Base-by-base conservation (phyloP, 2,888 invertebrate species). In the Tridacna crocea region DNA sequence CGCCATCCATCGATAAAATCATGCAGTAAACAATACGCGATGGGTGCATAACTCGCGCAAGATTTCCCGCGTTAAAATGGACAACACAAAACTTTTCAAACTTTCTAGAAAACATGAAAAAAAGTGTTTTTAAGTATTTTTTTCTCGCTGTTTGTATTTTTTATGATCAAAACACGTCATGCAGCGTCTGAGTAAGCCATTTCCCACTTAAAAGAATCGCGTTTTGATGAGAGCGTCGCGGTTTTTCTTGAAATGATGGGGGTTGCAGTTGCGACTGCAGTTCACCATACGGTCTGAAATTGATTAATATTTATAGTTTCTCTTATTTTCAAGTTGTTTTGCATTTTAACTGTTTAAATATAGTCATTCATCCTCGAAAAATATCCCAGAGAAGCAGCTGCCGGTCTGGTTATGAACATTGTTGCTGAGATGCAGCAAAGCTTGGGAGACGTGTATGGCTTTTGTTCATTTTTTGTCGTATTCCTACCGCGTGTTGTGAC, bases 1-100 rank as follows among this genome's bases (percentile, higher is more conserved):
- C 91, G 92, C 90, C 91, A 89, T 89, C 91, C 87, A 87, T 91
- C 90, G 91, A 88, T 89, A 87, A 90, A 83, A 90, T 88, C 89
- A 87, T 84, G 84, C 87, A 87, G 74, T 79, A 87, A 79, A 85
- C 86, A 87, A 87, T 88, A 83, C 79, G 80, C 82, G 87, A 89
- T 91, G 90, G 90, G 89, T 90, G 90, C 90, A 88, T 90, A 90
- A 91, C 91, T 92, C 91, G 89, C 87, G 88, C 88, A 82, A 84
- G 72, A 78, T 85, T 83, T 83, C 79, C 83, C 80, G 87, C 84
- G 84, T 79, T 82, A 79, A 84, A 80, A 68, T 72, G 82, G 80
- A 78, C 79, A 82, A 84, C 84, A 63, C 77, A 80, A 80, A 83
- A 83, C 72, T 84, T 80, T 70, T 75, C n/a, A 73, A 84, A 84